phyloP scores from a whole-genome alignment of 2,888 invertebrate genomes.

The Pandemis heparana region DNA sequence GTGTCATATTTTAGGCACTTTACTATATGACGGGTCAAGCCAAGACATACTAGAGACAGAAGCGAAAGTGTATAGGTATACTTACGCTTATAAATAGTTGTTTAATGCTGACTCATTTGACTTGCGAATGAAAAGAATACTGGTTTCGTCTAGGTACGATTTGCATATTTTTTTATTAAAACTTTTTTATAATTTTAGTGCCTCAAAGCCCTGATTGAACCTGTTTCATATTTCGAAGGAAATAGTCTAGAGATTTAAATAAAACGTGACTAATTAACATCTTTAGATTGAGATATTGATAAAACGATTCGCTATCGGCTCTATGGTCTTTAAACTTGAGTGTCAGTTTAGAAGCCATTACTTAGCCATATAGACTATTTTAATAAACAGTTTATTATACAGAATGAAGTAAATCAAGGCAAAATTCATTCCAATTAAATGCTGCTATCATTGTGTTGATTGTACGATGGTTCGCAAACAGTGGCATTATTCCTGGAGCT shows the following conservation, averaged over 20 bases:
- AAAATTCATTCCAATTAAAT: neutral
- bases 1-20: slow-evolving; percentile 67
- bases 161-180: neutral
- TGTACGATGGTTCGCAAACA: slow-evolving; percentile 26
- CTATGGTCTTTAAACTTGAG: neutral
- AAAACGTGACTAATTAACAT: neutral
- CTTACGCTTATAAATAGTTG: slow-evolving; percentile 8
- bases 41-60: slow-evolving; percentile 17
- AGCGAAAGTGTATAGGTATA: slow-evolving; percentile 6
- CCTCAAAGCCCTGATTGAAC: neutral
- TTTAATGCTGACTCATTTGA: slow-evolving; percentile 9
- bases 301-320: neutral
- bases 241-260: neutral
- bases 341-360: neutral
- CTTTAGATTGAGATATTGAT: neutral
- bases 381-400: neutral
- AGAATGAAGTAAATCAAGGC: neutral
- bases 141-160: neutral
- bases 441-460: slow-evolving; percentile 10
- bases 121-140: neutral
- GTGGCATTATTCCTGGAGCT: slow-evolving; percentile 55
- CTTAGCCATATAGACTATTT: neutral
- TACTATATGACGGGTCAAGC: slow-evolving; percentile 53
- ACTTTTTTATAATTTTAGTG: neutral
- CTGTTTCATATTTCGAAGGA: neutral